Evolutionary conservation across 2,888 invertebrate species (phyloP).

Genomic region (Muscina levida): DNA sequence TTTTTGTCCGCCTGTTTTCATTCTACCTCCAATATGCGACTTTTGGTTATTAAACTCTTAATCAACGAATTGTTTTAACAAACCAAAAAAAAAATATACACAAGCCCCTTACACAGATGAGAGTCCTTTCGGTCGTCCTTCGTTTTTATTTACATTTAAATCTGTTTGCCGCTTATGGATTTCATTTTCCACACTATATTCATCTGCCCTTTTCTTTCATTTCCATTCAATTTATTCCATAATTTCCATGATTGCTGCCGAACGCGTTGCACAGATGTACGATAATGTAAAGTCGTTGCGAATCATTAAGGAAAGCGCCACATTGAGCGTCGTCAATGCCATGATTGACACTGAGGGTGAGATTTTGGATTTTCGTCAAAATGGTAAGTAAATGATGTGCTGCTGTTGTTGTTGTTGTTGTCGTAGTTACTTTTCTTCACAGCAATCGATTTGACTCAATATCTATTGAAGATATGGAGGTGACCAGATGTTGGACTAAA

Average conservation of each 20-base stretch:
- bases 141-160: constrained; percentile 40
- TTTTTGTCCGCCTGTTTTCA: not conserved
- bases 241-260: constrained; percentile 21
- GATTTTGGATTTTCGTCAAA: constrained; percentile 89
- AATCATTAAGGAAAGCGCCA: constrained; percentile 84
- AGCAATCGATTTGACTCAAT: not conserved
- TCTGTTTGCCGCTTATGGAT: constrained; percentile 15
- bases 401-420: not conserved
- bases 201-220: constrained; percentile 31
- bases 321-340: constrained; percentile 86
- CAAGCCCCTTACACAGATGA: not conserved
- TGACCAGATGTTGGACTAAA: too few relatives aligned
- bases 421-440: too few relatives aligned
- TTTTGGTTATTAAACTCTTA: constrained; percentile 8
- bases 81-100: not conserved
- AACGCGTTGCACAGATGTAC: constrained; percentile 85
- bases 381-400: constrained; percentile 72
- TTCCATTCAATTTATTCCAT: constrained; percentile 28
- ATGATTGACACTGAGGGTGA: constrained; percentile 95
- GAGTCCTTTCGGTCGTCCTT: not conserved
- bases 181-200: constrained; percentile 4
- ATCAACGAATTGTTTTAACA: not conserved
- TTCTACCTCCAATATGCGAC: not conserved
- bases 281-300: constrained; percentile 91
- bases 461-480: not conserved